These are phyloP conservation scores for Anarsia innoxiella DNA, from an alignment of 2,888 invertebrate species.

Conservation along the genomic window DNA sequence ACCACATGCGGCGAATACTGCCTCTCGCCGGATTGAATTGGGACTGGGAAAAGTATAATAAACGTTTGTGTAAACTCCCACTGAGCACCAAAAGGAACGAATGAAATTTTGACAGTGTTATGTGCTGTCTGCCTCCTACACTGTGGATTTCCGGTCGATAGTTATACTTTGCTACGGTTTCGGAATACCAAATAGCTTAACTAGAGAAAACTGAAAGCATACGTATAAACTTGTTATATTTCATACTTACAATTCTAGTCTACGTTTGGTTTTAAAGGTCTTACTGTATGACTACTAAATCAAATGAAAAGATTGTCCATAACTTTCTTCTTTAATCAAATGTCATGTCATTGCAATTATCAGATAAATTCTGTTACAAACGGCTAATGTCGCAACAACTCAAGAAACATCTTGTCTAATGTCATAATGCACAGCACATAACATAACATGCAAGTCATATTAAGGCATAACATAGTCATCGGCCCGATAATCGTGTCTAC, in stretches of 20 bases:
- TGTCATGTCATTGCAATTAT: too few species aligned
- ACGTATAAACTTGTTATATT: too few species aligned
- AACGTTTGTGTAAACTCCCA: slow-evolving; percentile 53
- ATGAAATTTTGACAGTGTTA: slow-evolving; percentile 35
- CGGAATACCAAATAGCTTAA: too few species aligned
- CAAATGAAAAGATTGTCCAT: too few species aligned
- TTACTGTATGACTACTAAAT: too few species aligned
- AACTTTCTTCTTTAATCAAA: too few species aligned
- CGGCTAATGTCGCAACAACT: slow-evolving; percentile 2
- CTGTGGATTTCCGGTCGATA: slow-evolving; percentile 19
- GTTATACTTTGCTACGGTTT: slow-evolving; percentile 1
- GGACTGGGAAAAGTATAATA: slow-evolving; percentile 49
- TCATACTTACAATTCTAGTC: too few species aligned
- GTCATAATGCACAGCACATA: slow-evolving; percentile 22
- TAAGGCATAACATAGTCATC: slow-evolving; percentile 20
- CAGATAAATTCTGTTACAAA: slow-evolving; percentile 4
- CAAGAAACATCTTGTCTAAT: slow-evolving; percentile 4
- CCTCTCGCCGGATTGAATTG: slow-evolving; percentile 40
- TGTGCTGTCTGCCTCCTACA: slow-evolving; percentile 12
- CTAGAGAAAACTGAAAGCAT: too few species aligned
- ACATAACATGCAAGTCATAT: slow-evolving; percentile 18
- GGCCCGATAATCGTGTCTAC: slow-evolving; percentile 40
- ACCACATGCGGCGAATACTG: slow-evolving; percentile 56
- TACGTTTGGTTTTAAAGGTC: too few species aligned
- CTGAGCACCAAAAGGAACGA: slow-evolving; percentile 47